Conservation (phyloP, 2,888 invertebrate species). For the Machimus rusticus region DNA sequence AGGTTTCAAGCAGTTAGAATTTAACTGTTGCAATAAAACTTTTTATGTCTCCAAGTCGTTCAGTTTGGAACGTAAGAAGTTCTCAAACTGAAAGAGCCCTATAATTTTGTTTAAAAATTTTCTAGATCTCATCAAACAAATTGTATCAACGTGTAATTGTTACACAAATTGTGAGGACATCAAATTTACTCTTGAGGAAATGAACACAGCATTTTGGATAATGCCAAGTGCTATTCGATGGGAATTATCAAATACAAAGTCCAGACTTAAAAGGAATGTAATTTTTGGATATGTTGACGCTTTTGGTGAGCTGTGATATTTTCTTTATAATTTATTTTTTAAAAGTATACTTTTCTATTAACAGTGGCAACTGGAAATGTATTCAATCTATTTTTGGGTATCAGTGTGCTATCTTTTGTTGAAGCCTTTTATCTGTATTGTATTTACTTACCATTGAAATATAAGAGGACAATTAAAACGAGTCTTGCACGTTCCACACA, state of each 20-base stretch:
- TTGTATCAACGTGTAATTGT: conserved; percentile 41
- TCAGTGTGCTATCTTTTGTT: conserved; percentile 46
- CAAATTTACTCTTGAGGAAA: conserved; percentile 44
- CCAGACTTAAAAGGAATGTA: conserved; percentile 54
- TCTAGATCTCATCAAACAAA: conserved; percentile 40
- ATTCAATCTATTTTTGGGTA: conserved; percentile 45
- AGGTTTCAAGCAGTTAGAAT: neutral
- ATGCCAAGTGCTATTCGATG: conserved; percentile 54
- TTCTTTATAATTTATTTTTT: neutral
- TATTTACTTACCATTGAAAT: conserved; percentile 40
- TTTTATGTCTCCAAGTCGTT: neutral
- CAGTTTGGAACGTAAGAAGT: neutral
- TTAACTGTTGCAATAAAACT: neutral
- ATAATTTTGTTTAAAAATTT: neutral
- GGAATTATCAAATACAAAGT: conserved; percentile 54
- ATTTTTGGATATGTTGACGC: conserved; percentile 55
- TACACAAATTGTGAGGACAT: conserved; percentile 46
- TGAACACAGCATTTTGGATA: conserved; percentile 51
- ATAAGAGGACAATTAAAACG: neutral
- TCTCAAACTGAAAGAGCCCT: neutral
- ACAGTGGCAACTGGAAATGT: conserved; percentile 45
- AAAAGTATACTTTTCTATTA: neutral
- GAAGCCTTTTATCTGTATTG: conserved; percentile 45
- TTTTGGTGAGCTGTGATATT: conserved; percentile 50
- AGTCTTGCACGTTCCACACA: neutral